Base-by-base conservation (phyloP, 35 echinoderm and acorn worm species). In the Antedon bifida region DNA sequence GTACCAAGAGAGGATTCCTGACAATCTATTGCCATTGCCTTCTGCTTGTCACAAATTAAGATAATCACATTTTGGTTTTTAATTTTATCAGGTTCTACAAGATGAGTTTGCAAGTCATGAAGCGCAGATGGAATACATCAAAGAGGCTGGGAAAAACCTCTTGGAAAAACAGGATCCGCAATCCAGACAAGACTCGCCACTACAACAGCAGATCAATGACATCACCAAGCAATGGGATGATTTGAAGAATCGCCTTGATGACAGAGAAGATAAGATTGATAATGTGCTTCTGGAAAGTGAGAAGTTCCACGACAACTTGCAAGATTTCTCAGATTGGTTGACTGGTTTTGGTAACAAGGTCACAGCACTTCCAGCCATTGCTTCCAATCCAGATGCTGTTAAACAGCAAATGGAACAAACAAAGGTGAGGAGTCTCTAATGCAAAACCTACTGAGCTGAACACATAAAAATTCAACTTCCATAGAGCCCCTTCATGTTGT, bases 391-490 rank as follows among this genome's bases (percentile, higher is more conserved):
- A 33, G 95, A 92, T 30, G 78, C 85, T 21, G 90, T 99, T 80
- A 90, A 86, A 31, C 90, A 99, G 77, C 95, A 99, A 75, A 92
- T 90, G 83, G 90, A 99, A 30, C 84, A 99, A 46, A 99, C 95
- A 64, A 99, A 99, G 88, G 95, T 99, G 88, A 73, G 75, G 39
- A n/a, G n/a, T n/a, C n/a, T n/a, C n/a, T n/a, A n/a, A n/a, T n/a
- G n/a, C 39, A 12, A 73, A n/a, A 21, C 19, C 16, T 19, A 36
- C 29, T 28, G 30, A 30, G 76, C 11, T 14, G 76, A 14, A n/a
- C n/a, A n/a, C n/a, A n/a, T n/a, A n/a, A n/a, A n/a, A n/a, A n/a
- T n/a, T n/a, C n/a, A n/a, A n/a, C n/a, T n/a, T n/a, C n/a, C n/a
- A n/a, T n/a, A n/a, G n/a, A n/a, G n/a, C n/a, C n/a, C n/a, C n/a